These are phyloP conservation scores for Falco punctatus DNA, from an alignment of 2,113 vertebrate species.

Conservation along the genomic window DNA sequence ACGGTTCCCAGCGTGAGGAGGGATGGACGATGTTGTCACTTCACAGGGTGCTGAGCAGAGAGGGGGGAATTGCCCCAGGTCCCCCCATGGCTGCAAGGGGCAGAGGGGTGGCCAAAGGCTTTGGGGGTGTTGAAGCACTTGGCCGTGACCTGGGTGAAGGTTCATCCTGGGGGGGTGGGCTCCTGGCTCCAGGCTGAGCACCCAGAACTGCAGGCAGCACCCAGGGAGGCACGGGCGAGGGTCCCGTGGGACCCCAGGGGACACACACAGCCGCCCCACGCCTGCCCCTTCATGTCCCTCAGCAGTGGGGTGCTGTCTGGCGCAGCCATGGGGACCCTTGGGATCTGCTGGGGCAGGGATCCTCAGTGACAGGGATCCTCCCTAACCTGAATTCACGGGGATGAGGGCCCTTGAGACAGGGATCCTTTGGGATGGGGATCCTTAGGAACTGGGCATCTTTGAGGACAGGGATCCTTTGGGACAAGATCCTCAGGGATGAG, in stretches of 20 bases:
- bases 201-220: not conserved
- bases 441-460: not conserved
- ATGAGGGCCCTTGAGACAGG: not conserved
- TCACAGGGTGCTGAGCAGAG: not conserved
- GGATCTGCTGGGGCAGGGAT: not conserved
- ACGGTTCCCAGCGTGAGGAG: not conserved
- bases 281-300: not conserved
- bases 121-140: not conserved
- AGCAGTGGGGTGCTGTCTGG: not conserved
- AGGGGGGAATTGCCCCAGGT: not conserved
- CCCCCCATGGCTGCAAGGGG: accelerated
- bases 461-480: not conserved
- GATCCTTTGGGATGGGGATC: not conserved
- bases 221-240: not conserved
- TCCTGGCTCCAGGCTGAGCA: not conserved
- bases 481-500: not conserved
- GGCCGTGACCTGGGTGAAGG: not conserved
- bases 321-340: not conserved
- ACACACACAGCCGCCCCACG: not conserved
- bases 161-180: not conserved
- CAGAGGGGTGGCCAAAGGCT: not conserved
- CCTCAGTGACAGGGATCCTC: not conserved
- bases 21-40: not conserved
- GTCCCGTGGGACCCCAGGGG: not conserved
- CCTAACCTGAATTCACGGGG: not conserved